Percentiles rank a stretch among this genome's conserved stretches.
These are phyloP conservation scores for Alligator mississippiensis DNA, from an alignment of 2,113 vertebrate species.

Conservation along the genomic window DNA sequence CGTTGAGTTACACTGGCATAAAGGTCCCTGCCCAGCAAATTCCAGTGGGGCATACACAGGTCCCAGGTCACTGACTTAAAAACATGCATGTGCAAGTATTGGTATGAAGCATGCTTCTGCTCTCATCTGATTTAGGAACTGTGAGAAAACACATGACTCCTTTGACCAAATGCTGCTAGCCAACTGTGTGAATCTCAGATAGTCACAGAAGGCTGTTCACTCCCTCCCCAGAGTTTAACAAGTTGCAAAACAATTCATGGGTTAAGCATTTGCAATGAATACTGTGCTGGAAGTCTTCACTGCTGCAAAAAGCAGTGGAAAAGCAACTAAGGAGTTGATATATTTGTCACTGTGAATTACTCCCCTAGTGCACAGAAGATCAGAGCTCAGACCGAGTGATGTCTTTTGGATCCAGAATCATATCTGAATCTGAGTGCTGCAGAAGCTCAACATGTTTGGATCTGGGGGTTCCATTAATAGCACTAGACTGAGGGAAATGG, in stretches of 20 bases:
- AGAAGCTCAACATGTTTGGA: background rate
- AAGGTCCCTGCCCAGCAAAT: background rate
- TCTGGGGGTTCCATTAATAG: background rate
- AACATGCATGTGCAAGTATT: background rate
- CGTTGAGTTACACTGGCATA: slow-evolving; percentile 9
- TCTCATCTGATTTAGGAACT: background rate
- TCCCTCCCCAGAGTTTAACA: background rate
- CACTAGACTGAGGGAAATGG: background rate
- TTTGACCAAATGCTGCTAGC: background rate
- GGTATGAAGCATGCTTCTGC: background rate
- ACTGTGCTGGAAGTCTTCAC: slow-evolving; percentile 5
- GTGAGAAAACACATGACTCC: background rate
- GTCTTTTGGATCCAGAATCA: background rate
- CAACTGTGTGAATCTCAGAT: background rate
- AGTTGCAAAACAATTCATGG: background rate
- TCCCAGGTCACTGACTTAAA: background rate
- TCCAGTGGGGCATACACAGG: background rate
- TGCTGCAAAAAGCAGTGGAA: slow-evolving; percentile 13
- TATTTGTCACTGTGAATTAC: slow-evolving; percentile 5
- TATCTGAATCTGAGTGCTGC: background rate
- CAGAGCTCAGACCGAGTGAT: background rate
- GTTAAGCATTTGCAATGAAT: background rate
- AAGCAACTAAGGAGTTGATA: background rate
- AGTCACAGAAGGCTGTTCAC: background rate
- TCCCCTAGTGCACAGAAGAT: slow-evolving; percentile 9